Percentiles rank a stretch among this genome's conserved stretches.
phyloP scores from a whole-genome alignment of 2,113 vertebrate species.

The Lycaon pictus region DNA sequence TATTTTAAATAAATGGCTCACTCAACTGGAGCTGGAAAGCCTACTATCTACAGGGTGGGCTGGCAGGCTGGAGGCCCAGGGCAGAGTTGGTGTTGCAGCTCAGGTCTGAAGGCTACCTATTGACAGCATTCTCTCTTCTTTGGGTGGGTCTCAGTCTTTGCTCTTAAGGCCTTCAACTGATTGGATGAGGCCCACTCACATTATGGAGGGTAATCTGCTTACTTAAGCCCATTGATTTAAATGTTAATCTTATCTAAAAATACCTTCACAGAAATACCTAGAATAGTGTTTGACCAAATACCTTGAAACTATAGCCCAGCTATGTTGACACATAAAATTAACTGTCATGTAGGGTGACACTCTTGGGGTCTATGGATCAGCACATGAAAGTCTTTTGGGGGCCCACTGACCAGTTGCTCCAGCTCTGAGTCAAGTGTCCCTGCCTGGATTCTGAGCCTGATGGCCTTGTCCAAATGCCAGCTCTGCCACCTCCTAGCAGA shows the following conservation, averaged over 20 bases:
- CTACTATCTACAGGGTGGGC: neutral
- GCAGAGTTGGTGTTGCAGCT: neutral
- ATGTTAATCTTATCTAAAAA: neutral
- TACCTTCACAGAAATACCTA: neutral
- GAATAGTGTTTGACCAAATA: neutral
- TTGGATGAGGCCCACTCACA: neutral
- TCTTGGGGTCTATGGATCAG: neutral
- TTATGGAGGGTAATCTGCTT: neutral
- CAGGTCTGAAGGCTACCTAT: neutral
- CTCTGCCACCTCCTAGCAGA: neutral
- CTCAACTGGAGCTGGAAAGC: neutral
- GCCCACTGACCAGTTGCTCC: accelerated
- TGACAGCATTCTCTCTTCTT: neutral
- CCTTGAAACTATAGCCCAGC: neutral
- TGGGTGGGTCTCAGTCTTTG: neutral
- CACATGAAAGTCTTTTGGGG: accelerated
- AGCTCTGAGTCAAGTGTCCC: neutral
- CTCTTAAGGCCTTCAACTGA: neutral
- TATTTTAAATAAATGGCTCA: neutral
- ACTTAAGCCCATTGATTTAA: neutral
- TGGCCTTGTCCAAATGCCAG: neutral
- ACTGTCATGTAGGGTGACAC: neutral
- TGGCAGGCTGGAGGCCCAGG: neutral
- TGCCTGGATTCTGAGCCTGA: neutral
- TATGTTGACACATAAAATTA: neutral